A percentile compares a stretch with the other conserved stretches of the same genome.
phyloP scores from a whole-genome alignment of 2,113 vertebrate genomes.

The Tautogolabrus adspersus region DNA sequence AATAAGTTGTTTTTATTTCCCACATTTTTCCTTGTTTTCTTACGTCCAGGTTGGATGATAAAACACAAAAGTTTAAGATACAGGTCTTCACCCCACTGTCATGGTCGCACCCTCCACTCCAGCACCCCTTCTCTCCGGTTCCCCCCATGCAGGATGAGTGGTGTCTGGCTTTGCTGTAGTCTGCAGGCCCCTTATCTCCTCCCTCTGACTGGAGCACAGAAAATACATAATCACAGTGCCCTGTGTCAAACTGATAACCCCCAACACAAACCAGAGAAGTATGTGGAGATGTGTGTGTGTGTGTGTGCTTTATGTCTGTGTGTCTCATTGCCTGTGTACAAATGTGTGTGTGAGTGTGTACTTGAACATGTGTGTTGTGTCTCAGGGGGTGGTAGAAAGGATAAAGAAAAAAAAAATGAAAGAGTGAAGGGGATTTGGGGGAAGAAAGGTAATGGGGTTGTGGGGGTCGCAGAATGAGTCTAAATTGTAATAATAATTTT shows the following conservation, averaged over 20 bases:
- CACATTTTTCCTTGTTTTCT: neutral
- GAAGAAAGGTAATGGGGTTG: slow-evolving; percentile 78
- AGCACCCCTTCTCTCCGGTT: neutral
- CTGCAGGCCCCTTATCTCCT: slow-evolving; percentile 66
- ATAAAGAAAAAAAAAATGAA: slow-evolving; percentile 49
- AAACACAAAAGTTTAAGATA: slow-evolving; percentile 32
- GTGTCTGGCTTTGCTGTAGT: slow-evolving; percentile 65
- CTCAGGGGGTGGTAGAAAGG: slow-evolving; percentile 54
- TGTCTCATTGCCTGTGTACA: slow-evolving; percentile 18
- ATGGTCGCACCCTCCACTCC: slow-evolving; percentile 26
- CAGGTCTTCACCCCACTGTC: slow-evolving; percentile 38
- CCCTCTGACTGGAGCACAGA: slow-evolving; percentile 65
- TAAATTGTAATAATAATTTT: slow-evolving; percentile 77
- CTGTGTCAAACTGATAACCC: slow-evolving; percentile 81
- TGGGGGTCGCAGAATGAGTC: slow-evolving; percentile 68
- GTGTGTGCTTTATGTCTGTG: slow-evolving; percentile 26
- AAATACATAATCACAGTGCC: slow-evolving; percentile 78
- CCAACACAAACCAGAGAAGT: slow-evolving; percentile 52
- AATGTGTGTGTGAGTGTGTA: slow-evolving; percentile 26
- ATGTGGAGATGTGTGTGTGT: slow-evolving; percentile 15
- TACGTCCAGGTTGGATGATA: neutral
- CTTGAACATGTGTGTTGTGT: slow-evolving; percentile 53
- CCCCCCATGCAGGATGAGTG: slow-evolving; percentile 41
- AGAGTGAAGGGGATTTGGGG: slow-evolving; percentile 59
- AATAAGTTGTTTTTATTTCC: neutral